These are phyloP conservation scores for Catharus fuscescens DNA, from an alignment of 2,113 vertebrate genomes.

Conservation along the genomic window DNA sequence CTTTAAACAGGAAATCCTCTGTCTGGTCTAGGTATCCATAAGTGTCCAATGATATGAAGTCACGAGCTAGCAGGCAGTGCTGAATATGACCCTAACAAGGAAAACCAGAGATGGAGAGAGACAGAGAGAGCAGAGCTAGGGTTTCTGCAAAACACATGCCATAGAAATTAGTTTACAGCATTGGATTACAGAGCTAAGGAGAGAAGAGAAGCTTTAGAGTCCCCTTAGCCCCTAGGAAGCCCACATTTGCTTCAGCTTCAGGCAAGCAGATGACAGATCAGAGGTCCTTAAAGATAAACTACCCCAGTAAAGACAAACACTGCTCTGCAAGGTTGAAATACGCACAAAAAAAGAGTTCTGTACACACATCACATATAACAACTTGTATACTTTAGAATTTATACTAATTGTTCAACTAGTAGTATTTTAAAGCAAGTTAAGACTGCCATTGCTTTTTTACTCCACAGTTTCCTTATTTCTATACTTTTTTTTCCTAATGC, in stretches of 20 bases:
- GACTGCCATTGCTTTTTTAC: neutral
- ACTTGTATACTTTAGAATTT: neutral
- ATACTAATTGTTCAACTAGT: neutral
- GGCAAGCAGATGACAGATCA: neutral
- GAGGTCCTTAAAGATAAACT: neutral
- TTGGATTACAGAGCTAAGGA: neutral
- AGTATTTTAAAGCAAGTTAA: neutral
- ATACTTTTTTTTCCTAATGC: neutral
- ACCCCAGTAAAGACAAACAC: neutral
- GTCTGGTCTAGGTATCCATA: neutral
- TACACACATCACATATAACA: neutral
- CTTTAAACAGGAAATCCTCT: conserved; percentile 8
- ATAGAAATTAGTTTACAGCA: neutral
- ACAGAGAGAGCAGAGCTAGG: neutral
- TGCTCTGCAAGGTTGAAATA: neutral
- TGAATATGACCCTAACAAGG: neutral
- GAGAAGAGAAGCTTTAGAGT: neutral
- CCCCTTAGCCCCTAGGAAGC: neutral
- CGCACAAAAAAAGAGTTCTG: neutral
- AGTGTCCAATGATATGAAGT: neutral
- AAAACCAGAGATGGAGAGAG: neutral
- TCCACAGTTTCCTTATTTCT: neutral
- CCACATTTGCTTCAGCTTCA: neutral
- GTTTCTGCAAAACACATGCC: neutral
- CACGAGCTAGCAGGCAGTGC: neutral